These are phyloP conservation scores for Macropodus opercularis DNA, from an alignment of 2,797 vertebrate genomes.

Conservation along the genomic window DNA sequence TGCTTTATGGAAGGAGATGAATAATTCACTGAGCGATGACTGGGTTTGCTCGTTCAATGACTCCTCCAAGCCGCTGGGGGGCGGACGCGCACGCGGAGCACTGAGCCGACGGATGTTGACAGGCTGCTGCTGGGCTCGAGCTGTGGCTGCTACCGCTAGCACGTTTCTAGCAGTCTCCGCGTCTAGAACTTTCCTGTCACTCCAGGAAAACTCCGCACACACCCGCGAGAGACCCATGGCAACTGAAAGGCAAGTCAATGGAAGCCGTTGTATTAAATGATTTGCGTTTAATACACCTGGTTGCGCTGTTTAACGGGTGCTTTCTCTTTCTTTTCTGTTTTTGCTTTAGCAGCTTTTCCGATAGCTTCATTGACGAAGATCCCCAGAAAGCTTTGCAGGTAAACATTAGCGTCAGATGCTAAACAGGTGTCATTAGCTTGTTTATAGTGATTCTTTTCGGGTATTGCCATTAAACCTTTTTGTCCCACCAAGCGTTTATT, in stretches of 20 bases:
- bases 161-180: constrained; percentile 48
- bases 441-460: not conserved
- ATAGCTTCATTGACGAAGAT: constrained; percentile 82
- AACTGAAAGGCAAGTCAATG: constrained; percentile 67
- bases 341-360: constrained; percentile 77
- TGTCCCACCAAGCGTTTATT: rapidly evolving
- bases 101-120: constrained; percentile 59
- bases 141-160: constrained; percentile 30
- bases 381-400: constrained; percentile 84
- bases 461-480: not conserved
- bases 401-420: constrained; percentile 48
- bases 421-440: not conserved
- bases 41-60: not conserved
- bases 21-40: not conserved
- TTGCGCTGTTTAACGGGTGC: constrained; percentile 12
- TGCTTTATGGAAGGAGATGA: not conserved
- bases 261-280: rapidly evolving
- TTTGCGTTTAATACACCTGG: too few species aligned
- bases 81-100: not conserved
- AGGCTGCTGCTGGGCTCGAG: constrained; percentile 11
- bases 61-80: constrained; percentile 52
- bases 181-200: constrained; percentile 78
- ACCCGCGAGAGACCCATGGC: constrained; percentile 69
- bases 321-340: constrained; percentile 34
- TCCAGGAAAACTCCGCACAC: constrained; percentile 9